Percentiles rank a stretch among this genome's conserved stretches.
phyloP scores from a whole-genome alignment of 92 coral and sea anemone genomes.

The Palythoa grandis region DNA sequence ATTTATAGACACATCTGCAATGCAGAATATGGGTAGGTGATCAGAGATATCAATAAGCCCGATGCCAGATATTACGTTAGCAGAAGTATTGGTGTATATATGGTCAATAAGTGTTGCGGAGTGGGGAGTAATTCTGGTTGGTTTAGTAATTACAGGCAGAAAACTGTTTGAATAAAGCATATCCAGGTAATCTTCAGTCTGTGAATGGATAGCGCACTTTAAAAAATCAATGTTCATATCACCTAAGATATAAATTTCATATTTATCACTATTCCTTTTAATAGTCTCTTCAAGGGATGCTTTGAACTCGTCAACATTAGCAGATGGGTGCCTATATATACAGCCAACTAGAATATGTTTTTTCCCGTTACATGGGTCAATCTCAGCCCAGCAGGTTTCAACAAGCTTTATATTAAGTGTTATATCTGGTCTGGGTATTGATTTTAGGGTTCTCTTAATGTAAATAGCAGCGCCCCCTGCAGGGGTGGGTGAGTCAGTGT shows the following conservation, averaged over 20 bases:
- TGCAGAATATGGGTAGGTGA: constrained; percentile 50
- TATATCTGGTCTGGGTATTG: constrained; percentile 51
- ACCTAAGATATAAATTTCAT: constrained; percentile 51
- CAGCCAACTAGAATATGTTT: constrained; percentile 30
- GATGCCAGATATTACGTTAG: constrained; percentile 36
- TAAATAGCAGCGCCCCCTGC: constrained; percentile 70
- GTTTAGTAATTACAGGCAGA: constrained; percentile 51
- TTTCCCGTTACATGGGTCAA: constrained; percentile 7
- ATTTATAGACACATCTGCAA: constrained; percentile 5
- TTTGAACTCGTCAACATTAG: not conserved
- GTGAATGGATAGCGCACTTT: constrained; percentile 32
- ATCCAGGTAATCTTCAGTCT: constrained; percentile 42
- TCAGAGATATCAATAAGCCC: constrained; percentile 43
- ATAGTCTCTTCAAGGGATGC: constrained; percentile 16
- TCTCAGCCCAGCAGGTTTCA: constrained; percentile 65
- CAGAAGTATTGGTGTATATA: constrained; percentile 45
- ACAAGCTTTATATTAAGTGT: constrained; percentile 34
- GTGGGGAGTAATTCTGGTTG: constrained; percentile 39
- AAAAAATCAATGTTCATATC: constrained; percentile 57
- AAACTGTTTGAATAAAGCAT: constrained; percentile 38
- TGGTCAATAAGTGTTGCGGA: constrained; percentile 51
- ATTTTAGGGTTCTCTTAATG: constrained; percentile 33
- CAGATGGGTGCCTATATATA: constrained; percentile 53
- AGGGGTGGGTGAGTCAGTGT: constrained; percentile 49
- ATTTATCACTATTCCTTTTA: constrained; percentile 7